Base-by-base conservation (phyloP, 2,113 vertebrate species). In the Bufo gargarizans region DNA sequence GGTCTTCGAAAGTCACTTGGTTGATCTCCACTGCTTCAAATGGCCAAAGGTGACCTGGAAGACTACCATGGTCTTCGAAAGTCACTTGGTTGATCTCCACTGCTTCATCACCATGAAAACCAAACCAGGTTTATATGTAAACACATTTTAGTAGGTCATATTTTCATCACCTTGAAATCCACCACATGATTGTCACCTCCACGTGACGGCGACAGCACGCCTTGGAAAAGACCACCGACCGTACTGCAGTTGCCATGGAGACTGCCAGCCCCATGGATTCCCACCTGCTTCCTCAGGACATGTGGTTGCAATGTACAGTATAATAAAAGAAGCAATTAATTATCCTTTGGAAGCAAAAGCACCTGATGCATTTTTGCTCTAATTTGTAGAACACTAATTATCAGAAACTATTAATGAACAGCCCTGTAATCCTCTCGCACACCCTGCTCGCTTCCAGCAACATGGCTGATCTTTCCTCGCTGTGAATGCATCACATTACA, bases 301-400 rank as follows among this genome's bases (percentile, higher is more conserved):
- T 58, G 63, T 56, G 50, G 61, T 1, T 11, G 77, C 67, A 86
- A 78, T 49, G n/a, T 67, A 67, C 63, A 87, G 63, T 55, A 20
- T 50, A 87, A 80, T 78, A 87, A 67, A 45, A 53, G 77, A 80
- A 58, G 86, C 77, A 87, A 87, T 87, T 87, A 87, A 87, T 87
- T 80, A 87, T 80, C 50, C 77, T 71, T 80, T 55, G 77, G 63
- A 80, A 87, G 77, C 58, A 80, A 69, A 58, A 81, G 78, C 59
- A 78, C 77, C 77, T 50, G 49, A 56, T 43, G 79, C 79, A 82
- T 88, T 82, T 82, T 88, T 87, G 86, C 74, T 79, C 86, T 87
- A 74, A 87, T 87, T 87, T 82, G 86, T 87, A 88, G 67, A 87
- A 80, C 86, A 63, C 79, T 88, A 82, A 88, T 82, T 88, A 88